Evolutionary conservation across 2,888 invertebrate genomes (phyloP).

Genomic region (Dryadula phaetusa): DNA sequence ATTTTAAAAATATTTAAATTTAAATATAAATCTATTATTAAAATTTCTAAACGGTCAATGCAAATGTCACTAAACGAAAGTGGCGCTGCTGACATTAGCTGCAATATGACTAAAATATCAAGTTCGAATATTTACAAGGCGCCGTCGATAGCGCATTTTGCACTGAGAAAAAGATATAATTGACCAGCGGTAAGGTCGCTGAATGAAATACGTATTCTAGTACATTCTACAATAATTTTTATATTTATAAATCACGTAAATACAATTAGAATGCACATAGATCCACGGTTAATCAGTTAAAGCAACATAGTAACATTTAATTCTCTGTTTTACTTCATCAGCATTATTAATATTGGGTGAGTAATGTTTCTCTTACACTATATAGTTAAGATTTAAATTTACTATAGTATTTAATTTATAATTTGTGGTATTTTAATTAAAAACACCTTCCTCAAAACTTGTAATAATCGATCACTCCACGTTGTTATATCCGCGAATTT

Average conservation of each 20-base stretch:
- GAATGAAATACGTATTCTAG: constrained; percentile 28
- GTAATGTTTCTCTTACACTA: constrained; percentile 15
- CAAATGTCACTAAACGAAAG: constrained; percentile 38
- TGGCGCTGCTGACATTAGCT: constrained; percentile 31
- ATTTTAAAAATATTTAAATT: too few species aligned
- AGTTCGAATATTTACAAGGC: constrained; percentile 43
- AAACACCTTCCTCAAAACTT: background rate
- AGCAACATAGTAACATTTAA: constrained; percentile 17
- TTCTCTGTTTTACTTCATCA: constrained; percentile 15
- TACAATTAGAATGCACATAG: constrained; percentile 19
- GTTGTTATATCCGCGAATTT: background rate
- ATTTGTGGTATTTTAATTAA: background rate
- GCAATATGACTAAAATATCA: constrained; percentile 26
- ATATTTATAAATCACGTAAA: constrained; percentile 12
- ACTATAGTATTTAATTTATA: background rate
- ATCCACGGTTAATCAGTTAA: constrained; percentile 2
- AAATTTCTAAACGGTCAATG: constrained; percentile 36
- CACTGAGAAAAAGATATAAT: constrained; percentile 34
- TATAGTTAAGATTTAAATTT: background rate
- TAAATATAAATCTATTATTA: background rate
- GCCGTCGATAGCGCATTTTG: constrained; percentile 29
- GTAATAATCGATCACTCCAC: constrained; percentile 18
- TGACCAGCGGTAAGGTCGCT: constrained; percentile 25
- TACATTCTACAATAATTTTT: constrained; percentile 31
- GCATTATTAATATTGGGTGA: constrained; percentile 17